phyloP scores from a whole-genome alignment of 2,888 invertebrate species.

The Pristionchus fissidentatus region DNA sequence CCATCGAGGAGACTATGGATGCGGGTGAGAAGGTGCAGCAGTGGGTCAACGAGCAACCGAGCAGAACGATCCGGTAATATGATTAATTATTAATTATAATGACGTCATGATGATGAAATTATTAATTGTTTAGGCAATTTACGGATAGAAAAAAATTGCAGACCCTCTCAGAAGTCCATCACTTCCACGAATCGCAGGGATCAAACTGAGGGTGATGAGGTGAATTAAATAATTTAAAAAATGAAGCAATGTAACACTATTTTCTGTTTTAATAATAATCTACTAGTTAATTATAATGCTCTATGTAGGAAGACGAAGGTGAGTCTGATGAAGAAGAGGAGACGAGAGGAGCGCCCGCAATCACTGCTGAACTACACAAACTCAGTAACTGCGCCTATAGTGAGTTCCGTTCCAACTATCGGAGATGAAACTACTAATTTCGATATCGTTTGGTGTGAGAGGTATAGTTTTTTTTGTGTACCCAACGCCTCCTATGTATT shows the following conservation, averaged over 20 bases:
- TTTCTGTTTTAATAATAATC: no score
- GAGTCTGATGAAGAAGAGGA: background rate
- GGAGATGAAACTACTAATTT: no score
- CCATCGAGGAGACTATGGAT: background rate
- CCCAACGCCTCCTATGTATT: no score
- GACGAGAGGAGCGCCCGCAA: background rate
- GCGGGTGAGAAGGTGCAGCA: background rate
- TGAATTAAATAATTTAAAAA: no score
- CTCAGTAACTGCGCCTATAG: conserved; percentile 26
- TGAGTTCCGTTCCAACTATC: no score
- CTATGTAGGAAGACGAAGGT: background rate
- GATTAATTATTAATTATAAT: background rate
- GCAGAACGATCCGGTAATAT: background rate
- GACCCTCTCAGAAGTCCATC: background rate
- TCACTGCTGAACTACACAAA: conserved; percentile 4
- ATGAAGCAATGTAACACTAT: no score
- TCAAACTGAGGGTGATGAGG: no score
- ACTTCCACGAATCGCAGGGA: no score
- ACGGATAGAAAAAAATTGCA: background rate
- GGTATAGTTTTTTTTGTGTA: no score
- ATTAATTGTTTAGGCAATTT: background rate
- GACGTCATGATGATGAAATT: background rate
- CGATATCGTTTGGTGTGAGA: no score
- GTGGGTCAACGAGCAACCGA: conserved; percentile 30
- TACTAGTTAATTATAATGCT: no score